phyloP scores from a whole-genome alignment of 2,113 vertebrate genomes.

The Eretmochelys imbricata region DNA sequence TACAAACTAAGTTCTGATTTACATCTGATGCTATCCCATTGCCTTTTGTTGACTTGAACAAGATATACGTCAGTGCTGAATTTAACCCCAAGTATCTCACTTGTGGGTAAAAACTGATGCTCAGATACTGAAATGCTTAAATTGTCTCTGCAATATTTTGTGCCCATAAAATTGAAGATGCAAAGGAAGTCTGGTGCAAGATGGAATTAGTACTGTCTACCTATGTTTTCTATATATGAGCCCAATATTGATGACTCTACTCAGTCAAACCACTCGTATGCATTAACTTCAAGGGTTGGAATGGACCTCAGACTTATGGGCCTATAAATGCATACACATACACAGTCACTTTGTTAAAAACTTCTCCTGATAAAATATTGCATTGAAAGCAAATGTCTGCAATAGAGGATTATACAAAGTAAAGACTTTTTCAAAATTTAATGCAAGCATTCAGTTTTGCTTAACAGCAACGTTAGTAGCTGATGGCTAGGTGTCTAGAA shows the following conservation, averaged over 20 bases:
- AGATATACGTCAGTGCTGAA: neutral
- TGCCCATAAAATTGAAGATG: neutral
- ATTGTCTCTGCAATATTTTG: neutral
- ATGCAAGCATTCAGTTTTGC: accelerated
- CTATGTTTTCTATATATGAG: neutral
- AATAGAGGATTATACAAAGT: neutral
- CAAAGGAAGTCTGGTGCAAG: neutral
- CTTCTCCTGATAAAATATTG: neutral
- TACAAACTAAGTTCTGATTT: slow-evolving; percentile 1
- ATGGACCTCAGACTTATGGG: neutral
- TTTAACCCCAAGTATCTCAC: neutral
- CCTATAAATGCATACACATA: accelerated
- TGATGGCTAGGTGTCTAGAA: neutral
- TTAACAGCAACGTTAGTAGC: neutral
- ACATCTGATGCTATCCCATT: neutral
- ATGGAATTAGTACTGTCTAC: neutral
- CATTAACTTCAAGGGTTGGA: neutral
- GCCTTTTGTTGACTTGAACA: neutral
- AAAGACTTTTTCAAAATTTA: accelerated
- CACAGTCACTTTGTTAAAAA: accelerated
- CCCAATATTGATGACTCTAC: neutral
- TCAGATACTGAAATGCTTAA: neutral
- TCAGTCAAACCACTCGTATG: accelerated
- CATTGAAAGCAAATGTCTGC: neutral
- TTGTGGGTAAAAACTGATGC: neutral